Percentiles rank a stretch among this genome's conserved stretches.
Evolutionary conservation across 2,888 invertebrate species (phyloP).

Genomic region (Lamellibrachia satsuma): DNA sequence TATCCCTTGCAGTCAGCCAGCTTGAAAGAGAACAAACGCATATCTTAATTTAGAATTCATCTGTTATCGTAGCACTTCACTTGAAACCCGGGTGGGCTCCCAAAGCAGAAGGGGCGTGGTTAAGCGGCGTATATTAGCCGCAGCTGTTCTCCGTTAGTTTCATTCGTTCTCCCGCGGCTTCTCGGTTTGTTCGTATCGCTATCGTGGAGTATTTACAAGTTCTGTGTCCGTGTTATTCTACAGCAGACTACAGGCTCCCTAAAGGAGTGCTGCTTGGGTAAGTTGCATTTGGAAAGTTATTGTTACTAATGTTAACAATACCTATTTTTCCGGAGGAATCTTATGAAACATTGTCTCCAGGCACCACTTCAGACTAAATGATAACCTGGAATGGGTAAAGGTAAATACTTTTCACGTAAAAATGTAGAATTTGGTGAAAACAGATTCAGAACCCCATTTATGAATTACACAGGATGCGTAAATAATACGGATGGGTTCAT

Average conservation of each 20-base stretch:
- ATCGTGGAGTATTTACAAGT: not conserved
- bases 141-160: not conserved
- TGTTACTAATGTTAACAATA: not conserved
- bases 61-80: not conserved
- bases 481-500: too few species aligned
- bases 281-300: not conserved
- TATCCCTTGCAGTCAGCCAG: not conserved
- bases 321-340: too few species aligned
- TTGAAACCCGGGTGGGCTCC: not conserved
- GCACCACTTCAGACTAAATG: too few species aligned
- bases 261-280: not conserved
- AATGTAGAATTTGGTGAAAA: too few species aligned
- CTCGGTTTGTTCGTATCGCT: not conserved
- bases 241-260: not conserved
- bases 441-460: too few species aligned
- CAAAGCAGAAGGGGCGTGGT: not conserved
- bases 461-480: too few species aligned
- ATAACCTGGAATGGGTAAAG: too few species aligned
- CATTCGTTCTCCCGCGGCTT: not conserved
- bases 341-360: too few species aligned
- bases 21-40: not conserved
- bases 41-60: not conserved
- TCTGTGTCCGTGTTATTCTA: not conserved
- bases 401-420: too few species aligned
- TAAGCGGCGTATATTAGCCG: not conserved